phyloP scores from a whole-genome alignment of 2,113 vertebrate genomes.

The Psophia crepitans region DNA sequence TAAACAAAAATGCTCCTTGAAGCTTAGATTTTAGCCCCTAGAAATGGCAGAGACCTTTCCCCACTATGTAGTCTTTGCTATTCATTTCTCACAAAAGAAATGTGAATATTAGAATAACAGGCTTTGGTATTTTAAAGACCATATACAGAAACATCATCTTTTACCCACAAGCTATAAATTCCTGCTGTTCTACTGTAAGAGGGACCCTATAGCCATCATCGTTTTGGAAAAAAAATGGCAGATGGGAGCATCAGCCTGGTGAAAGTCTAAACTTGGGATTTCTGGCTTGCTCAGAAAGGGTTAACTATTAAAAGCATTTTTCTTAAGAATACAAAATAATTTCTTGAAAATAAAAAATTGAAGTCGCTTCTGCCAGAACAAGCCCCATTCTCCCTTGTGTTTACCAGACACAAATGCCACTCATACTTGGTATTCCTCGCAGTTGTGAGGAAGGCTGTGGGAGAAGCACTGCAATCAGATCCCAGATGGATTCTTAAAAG shows the following conservation, averaged over 20 bases:
- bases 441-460: constrained; percentile 55
- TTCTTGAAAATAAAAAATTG: not conserved
- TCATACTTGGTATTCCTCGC: constrained; percentile 56
- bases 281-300: not conserved
- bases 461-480: constrained; percentile 47
- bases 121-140: not conserved
- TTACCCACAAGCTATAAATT: not conserved
- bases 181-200: not conserved
- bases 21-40: not conserved
- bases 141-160: not conserved
- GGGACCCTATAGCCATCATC: not conserved
- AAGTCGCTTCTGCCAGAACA: constrained; percentile 28
- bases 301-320: not conserved
- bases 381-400: constrained; percentile 38
- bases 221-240: not conserved
- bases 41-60: not conserved
- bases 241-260: not conserved
- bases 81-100: not conserved
- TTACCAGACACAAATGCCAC: constrained; percentile 62
- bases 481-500: constrained; percentile 46
- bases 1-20: not conserved
- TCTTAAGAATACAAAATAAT: constrained; percentile 3
- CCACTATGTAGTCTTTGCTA: not conserved
- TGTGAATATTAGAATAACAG: not conserved
- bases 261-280: not conserved